Evolutionary conservation across 2,888 invertebrate genomes (phyloP).

Genomic region (Hydrotaea diabolus): DNA sequence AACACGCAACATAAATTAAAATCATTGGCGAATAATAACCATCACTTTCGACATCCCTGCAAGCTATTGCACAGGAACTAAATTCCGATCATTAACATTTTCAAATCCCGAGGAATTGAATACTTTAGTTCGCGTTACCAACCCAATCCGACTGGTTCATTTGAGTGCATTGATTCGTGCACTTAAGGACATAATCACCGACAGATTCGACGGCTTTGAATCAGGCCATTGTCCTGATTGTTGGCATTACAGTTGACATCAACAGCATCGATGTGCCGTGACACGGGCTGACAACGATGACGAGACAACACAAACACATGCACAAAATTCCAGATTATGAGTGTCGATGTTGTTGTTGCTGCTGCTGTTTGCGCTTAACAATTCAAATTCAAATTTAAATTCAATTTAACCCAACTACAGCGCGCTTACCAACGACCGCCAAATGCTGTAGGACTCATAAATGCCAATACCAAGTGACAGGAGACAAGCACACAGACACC

Average conservation of each 20-base stretch:
- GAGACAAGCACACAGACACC: too few relatives aligned
- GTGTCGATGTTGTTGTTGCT: not conserved
- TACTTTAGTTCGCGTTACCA: too few relatives aligned
- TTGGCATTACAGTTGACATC: slow-evolving; percentile 64
- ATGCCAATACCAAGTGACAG: not conserved
- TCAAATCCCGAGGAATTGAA: too few relatives aligned
- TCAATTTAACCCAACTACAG: slow-evolving; percentile 29
- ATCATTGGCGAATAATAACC: too few relatives aligned
- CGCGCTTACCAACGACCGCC: not conserved
- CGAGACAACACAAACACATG: not conserved
- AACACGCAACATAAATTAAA: too few relatives aligned
- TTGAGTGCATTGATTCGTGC: slow-evolving; percentile 78
- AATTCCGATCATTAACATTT: too few relatives aligned
- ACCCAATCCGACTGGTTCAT: too few relatives aligned
- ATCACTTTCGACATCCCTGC: too few relatives aligned
- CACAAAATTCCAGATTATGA: slow-evolving; percentile 1
- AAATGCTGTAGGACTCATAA: not conserved
- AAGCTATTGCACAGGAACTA: too few relatives aligned
- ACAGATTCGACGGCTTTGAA: slow-evolving; percentile 57
- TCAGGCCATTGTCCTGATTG: slow-evolving; percentile 49
- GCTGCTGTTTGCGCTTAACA: slow-evolving; percentile 11
- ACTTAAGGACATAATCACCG: slow-evolving; percentile 75
- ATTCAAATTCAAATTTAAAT: slow-evolving; percentile 38
- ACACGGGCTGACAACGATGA: not conserved
- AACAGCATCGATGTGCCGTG: slow-evolving; percentile 28